Percentiles rank a stretch among this genome's conserved stretches.
These are phyloP conservation scores for Trichomalopsis sarcophagae DNA, from an alignment of 1,140 invertebrate species.

Conservation along the genomic window DNA sequence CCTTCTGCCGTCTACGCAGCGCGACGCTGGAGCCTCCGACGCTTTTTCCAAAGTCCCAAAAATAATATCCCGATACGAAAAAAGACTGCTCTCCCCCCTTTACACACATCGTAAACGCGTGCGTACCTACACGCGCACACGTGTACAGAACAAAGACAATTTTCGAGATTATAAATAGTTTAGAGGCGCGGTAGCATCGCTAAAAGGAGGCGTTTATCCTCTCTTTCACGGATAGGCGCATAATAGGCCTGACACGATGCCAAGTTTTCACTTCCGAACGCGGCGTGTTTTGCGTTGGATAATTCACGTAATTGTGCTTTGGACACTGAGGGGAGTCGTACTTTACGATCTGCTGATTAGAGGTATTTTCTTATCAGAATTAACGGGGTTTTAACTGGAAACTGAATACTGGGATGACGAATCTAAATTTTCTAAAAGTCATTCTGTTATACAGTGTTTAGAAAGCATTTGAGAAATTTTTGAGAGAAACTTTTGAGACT, in stretches of 20 bases:
- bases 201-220: neutral
- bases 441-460: too few species aligned
- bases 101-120: neutral
- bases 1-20: neutral
- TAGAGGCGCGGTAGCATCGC: neutral
- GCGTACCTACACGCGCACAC: neutral
- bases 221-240: neutral
- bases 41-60: neutral
- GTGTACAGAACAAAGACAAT: constrained; percentile 7
- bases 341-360: too few species aligned
- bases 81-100: neutral
- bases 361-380: too few species aligned
- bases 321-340: neutral
- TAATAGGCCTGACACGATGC: neutral
- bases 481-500: too few species aligned
- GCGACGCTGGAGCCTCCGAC: neutral
- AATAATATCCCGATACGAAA: constrained; percentile 22
- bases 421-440: too few species aligned
- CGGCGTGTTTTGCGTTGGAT: neutral
- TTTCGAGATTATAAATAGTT: constrained; percentile 10
- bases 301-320: neutral
- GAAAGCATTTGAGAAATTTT: too few species aligned
- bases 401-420: too few species aligned
- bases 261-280: neutral
- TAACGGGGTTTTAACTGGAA: too few species aligned